Conservation (phyloP, 2,113 vertebrate genomes). For the Campylorhamphus procurvoides region DNA sequence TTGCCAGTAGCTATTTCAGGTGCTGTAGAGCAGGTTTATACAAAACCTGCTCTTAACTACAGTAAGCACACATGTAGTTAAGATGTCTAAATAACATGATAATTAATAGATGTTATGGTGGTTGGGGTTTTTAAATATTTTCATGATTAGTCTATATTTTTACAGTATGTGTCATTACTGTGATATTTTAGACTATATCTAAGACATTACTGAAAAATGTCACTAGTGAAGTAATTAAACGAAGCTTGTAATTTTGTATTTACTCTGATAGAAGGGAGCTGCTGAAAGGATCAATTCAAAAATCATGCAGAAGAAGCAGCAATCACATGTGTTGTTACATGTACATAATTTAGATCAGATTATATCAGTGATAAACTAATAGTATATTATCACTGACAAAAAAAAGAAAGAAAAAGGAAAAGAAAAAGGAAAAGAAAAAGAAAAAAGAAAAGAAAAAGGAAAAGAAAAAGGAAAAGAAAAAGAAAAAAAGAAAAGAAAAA, state of each 20-base stretch:
- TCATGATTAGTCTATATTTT: neutral
- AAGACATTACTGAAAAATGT: neutral
- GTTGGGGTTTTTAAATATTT: neutral
- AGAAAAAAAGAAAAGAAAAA: neutral
- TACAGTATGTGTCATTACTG: neutral
- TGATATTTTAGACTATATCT: neutral
- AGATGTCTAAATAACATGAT: neutral
- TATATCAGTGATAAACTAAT: neutral
- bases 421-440: neutral
- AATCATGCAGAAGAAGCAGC: neutral
- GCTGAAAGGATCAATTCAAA: neutral
- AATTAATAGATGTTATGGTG: neutral
- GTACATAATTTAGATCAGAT: neutral
- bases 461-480: neutral
- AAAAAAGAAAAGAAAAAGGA: neutral
- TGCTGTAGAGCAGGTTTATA: neutral
- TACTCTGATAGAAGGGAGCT: neutral
- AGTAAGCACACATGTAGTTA: neutral
- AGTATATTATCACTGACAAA: neutral
- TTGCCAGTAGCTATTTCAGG: slow-evolving; percentile 6
- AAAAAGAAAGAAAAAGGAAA: neutral
- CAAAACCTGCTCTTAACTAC: too few relatives aligned
- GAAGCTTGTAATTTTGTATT: neutral
- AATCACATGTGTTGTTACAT: neutral
- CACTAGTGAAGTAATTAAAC: neutral